A percentile compares a stretch with the other conserved stretches of the same genome.
Evolutionary conservation across 2,113 vertebrate species (phyloP).

Genomic region (Neogobius melanostomus): DNA sequence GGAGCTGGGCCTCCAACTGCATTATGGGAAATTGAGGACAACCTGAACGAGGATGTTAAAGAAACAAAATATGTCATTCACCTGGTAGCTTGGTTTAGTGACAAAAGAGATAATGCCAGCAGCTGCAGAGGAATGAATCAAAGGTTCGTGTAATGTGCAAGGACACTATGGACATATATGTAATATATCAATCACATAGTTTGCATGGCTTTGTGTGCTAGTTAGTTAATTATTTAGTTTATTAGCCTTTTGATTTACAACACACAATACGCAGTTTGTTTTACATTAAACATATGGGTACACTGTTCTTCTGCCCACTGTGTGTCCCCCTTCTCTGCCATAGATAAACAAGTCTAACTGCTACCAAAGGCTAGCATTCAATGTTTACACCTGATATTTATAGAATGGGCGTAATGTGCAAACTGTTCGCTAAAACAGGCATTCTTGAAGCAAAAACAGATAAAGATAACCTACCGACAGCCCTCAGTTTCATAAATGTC

Average conservation of each 20-base stretch:
- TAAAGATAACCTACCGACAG: constrained; percentile 32
- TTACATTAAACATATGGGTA: no score
- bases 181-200: no score
- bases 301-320: no score
- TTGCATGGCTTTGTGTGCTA: no score
- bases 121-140: neutral
- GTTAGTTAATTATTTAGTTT: no score
- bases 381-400: neutral
- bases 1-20: constrained; percentile 70
- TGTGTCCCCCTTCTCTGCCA: neutral
- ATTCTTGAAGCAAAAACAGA: neutral
- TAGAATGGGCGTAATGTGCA: no score
- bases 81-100: neutral
- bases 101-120: constrained; percentile 24
- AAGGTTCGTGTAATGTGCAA: no score
- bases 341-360: constrained; percentile 7
- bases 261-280: no score
- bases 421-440: no score
- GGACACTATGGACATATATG: neutral
- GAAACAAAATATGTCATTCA: neutral
- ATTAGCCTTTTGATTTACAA: no score
- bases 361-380: constrained; percentile 20
- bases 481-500: constrained; percentile 20
- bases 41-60: constrained; percentile 17
- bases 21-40: constrained; percentile 49